These are phyloP conservation scores for Merops nubicus DNA, from an alignment of 2,113 vertebrate genomes.

Conservation along the genomic window DNA sequence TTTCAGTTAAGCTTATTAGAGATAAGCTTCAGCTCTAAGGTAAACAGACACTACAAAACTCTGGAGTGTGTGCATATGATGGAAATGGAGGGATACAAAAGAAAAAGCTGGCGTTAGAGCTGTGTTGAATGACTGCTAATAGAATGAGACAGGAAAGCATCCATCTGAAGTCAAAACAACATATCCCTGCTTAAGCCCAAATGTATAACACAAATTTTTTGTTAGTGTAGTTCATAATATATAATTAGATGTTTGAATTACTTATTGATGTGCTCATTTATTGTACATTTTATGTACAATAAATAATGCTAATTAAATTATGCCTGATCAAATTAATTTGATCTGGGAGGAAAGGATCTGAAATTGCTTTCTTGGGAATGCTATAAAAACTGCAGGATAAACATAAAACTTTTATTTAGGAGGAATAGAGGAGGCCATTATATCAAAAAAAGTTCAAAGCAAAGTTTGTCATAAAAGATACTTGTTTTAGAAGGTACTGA, in stretches of 20 bases:
- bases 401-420: not conserved
- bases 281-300: not conserved
- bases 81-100: not conserved
- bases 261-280: not conserved
- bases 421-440: not conserved
- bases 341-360: not conserved
- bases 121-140: not conserved
- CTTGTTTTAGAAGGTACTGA: not conserved
- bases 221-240: not conserved
- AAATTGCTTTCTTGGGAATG: not conserved
- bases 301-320: slow-evolving; percentile 9
- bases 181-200: not conserved
- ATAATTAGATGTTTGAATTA: not conserved
- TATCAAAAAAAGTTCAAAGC: not conserved
- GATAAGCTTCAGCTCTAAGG: not conserved
- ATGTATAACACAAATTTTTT: not conserved
- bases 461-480: not conserved
- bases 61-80: not conserved
- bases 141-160: not conserved
- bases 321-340: not conserved
- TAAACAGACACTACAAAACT: not conserved
- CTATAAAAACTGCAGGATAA: not conserved
- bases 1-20: not conserved
- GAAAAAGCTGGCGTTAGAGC: not conserved
- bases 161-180: not conserved